These are phyloP conservation scores for Diarsia dahlii DNA, from an alignment of 2,888 invertebrate genomes.

Conservation along the genomic window DNA sequence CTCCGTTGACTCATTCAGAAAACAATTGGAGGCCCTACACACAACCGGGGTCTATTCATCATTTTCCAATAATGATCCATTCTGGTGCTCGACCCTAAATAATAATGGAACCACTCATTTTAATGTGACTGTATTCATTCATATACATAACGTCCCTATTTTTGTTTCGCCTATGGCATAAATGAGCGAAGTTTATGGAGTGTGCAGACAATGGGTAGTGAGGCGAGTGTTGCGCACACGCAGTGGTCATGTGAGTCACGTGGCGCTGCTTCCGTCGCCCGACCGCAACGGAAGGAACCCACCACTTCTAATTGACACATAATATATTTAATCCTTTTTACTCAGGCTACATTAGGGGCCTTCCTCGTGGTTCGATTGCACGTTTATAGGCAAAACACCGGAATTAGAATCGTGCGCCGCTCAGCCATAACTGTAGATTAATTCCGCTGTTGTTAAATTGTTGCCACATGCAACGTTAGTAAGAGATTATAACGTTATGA, in stretches of 20 bases:
- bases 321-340: conserved; percentile 62
- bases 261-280: conserved; percentile 78
- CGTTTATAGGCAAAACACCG: conserved; percentile 47
- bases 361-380: conserved; percentile 39
- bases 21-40: conserved; percentile 38
- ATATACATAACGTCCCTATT: conserved; percentile 57
- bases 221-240: conserved; percentile 72
- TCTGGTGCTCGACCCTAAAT: conserved; percentile 32
- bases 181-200: conserved; percentile 76
- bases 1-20: conserved; percentile 20
- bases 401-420: conserved; percentile 55
- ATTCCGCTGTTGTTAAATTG: conserved; percentile 52
- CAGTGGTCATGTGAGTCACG: conserved; percentile 81
- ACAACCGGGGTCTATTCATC: conserved; percentile 20
- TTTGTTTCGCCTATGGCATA: conserved; percentile 66
- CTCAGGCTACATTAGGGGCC: conserved; percentile 47
- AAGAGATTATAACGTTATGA: conserved; percentile 41
- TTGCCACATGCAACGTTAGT: conserved; percentile 55
- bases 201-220: conserved; percentile 82
- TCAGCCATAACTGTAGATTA: conserved; percentile 58
- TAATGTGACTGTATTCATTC: conserved; percentile 58
- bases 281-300: conserved; percentile 82
- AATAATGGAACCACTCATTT: conserved; percentile 43
- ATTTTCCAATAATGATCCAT: conserved; percentile 48
- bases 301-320: conserved; percentile 67